phyloP scores from a whole-genome alignment of 2,113 vertebrate genomes.

The Chlorodrepanis virens region DNA sequence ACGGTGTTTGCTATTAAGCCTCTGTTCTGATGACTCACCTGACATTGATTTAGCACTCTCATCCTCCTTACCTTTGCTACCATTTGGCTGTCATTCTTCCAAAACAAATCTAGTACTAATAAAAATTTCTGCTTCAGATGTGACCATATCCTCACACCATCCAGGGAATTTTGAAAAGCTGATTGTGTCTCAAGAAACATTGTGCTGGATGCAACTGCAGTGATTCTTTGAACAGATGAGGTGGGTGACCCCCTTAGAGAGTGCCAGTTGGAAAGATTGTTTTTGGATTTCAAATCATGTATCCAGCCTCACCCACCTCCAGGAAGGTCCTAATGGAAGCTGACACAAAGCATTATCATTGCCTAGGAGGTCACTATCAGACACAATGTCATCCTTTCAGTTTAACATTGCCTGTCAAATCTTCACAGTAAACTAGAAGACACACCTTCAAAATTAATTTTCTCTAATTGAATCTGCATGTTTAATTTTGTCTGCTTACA shows the following conservation, averaged over 20 bases:
- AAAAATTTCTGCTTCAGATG: not conserved
- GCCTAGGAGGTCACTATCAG: not conserved
- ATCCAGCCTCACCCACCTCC: not conserved
- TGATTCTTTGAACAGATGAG: not conserved
- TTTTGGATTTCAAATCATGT: not conserved
- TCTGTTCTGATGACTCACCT: not conserved
- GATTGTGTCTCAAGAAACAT: not conserved
- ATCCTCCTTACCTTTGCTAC: not conserved
- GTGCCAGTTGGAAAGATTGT: not conserved
- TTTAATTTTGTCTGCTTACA: not conserved
- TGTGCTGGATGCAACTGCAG: not conserved
- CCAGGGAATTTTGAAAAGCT: not conserved
- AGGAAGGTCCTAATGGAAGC: not conserved
- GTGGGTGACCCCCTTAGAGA: not conserved
- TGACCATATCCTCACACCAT: not conserved
- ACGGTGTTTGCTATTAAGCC: not conserved
- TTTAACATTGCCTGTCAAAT: not conserved
- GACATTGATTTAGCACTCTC: not conserved
- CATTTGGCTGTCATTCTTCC: not conserved
- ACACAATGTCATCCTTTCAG: not conserved
- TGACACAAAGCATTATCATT: not conserved
- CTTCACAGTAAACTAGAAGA: not conserved
- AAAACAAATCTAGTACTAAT: not conserved
- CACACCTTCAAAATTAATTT: not conserved
- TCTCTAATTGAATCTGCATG: not conserved